Evolutionary conservation across 1,140 invertebrate genomes (phyloP), one percentile per base, ranked within the genome.

Genomic region (Portunus trituberculatus): DNA sequence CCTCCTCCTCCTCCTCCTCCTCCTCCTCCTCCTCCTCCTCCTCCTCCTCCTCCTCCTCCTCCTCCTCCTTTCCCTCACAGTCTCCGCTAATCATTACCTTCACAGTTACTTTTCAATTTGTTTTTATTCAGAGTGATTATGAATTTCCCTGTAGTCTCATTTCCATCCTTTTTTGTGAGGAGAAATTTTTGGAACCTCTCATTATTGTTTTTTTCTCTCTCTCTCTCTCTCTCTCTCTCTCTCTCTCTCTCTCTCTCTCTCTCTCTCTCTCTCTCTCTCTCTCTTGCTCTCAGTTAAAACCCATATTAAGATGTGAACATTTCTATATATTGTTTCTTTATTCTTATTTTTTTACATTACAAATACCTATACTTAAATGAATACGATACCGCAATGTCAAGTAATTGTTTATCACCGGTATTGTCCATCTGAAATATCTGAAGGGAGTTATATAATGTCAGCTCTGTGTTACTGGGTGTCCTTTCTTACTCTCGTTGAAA

Each of bases 141-240:
- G 67, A n/a, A 76, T 76, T 76, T 20, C n/a, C 67, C 67, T 16
- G 16, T 25, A 76, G 67, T 20, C 67, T 76, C 67, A 76, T 76
- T 76, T 76, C 67, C 67, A 76, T 76, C n/a, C 20, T 76, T 76
- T 39, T 76, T 76, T n/a, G 67, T 8, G 67, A 76, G n/a, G 67
- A 76, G 67, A 76, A 76, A n/a, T 76, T 76, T 76, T n/a, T 1
- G n/a, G n/a, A 76, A 7, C 20, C 16, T 16, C 67, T 76, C 67
- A 76, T 76, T 76, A 76, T 76, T 76, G 12, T 25, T n/a, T 76
- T 76, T 76, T n/a, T 0, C 20, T n/a, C 67, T 76, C 67, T 76
- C 67, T 76, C 67, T 76, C 67, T 76, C 67, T 76, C 67, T 76
- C 67, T 76, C 67, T 76, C 67, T 76, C 67, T 76, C 67, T 76